Conservation (phyloP, 1,140 invertebrate species). For the Hylyphantes graminicola region DNA sequence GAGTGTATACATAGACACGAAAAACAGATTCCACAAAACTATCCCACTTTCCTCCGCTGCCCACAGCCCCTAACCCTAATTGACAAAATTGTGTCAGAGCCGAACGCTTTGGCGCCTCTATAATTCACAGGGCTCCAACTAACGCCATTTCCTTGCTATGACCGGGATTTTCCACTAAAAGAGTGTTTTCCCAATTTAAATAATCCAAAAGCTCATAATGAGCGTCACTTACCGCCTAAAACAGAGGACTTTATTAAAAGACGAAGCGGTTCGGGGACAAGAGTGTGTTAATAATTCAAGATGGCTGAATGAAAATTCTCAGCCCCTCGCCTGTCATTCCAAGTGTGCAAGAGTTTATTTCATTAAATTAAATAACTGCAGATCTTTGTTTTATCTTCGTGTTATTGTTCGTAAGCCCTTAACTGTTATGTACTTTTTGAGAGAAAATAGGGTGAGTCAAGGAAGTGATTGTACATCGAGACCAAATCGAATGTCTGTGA, state of each 20-base stretch:
- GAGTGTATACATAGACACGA: neutral
- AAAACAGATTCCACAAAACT: neutral
- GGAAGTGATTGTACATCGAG: too few species aligned
- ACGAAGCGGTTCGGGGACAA: constrained; percentile 10
- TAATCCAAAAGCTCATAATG: constrained; percentile 40
- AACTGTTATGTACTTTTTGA: too few species aligned
- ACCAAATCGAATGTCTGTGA: too few species aligned
- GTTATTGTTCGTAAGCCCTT: too few species aligned
- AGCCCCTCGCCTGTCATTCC: neutral
- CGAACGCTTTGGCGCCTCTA: constrained; percentile 6
- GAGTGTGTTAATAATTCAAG: constrained; percentile 45
- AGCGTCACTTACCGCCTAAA: neutral
- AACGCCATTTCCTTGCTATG: constrained; percentile 27
- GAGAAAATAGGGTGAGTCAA: too few species aligned
- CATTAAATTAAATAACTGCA: constrained; percentile 38
- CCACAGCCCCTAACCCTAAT: constrained; percentile 16
- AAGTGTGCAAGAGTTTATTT: neutral
- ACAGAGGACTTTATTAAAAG: constrained; percentile 28
- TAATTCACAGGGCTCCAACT: constrained; percentile 31
- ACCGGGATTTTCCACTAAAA: constrained; percentile 26
- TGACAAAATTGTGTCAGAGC: constrained; percentile 48
- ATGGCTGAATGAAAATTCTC: constrained; percentile 41
- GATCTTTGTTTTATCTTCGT: constrained; percentile 23
- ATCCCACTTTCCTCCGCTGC: constrained; percentile 16
- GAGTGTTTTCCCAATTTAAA: constrained; percentile 45